Conservation (phyloP, 2,113 vertebrate species). For the Pipa parva region DNA sequence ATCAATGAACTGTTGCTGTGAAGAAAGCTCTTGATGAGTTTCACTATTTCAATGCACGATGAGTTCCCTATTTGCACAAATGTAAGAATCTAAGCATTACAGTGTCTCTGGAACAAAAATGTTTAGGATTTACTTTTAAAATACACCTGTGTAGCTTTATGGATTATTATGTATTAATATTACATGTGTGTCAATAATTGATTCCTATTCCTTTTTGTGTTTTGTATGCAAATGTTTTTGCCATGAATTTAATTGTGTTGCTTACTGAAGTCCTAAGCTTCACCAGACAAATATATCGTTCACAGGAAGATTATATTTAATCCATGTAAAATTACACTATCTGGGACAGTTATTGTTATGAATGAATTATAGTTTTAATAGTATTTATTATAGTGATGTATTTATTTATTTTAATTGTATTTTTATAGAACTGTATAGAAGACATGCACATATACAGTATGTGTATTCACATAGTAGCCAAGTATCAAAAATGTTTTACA, state of each 20-base stretch:
- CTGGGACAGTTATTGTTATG: too few relatives aligned
- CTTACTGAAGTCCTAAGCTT: too few relatives aligned
- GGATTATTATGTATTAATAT: conserved; percentile 66
- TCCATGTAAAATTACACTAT: too few relatives aligned
- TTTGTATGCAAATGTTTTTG: conserved; percentile 27
- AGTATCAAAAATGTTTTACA: too few relatives aligned
- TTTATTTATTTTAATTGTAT: too few relatives aligned
- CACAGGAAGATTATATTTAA: too few relatives aligned
- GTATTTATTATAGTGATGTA: too few relatives aligned
- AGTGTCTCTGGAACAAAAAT: conserved; percentile 65
- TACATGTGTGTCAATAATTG: conserved; percentile 42
- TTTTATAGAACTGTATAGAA: too few relatives aligned
- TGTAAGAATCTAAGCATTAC: conserved; percentile 69
- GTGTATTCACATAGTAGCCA: too few relatives aligned
- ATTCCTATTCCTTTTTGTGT: conserved; percentile 6
- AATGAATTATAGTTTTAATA: too few relatives aligned
- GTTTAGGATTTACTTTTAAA: conserved; percentile 66
- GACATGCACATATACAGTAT: too few relatives aligned
- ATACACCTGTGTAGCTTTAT: conserved; percentile 61
- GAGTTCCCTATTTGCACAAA: conserved; percentile 65
- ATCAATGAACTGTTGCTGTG: conserved; percentile 53
- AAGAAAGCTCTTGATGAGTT: conserved; percentile 66
- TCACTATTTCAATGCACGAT: conserved; percentile 65
- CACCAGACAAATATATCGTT: too few relatives aligned
- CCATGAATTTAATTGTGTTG: conserved; percentile 14